phyloP scores from a whole-genome alignment of 2,888 invertebrate genomes.

The Sphaeridia pumilis region DNA sequence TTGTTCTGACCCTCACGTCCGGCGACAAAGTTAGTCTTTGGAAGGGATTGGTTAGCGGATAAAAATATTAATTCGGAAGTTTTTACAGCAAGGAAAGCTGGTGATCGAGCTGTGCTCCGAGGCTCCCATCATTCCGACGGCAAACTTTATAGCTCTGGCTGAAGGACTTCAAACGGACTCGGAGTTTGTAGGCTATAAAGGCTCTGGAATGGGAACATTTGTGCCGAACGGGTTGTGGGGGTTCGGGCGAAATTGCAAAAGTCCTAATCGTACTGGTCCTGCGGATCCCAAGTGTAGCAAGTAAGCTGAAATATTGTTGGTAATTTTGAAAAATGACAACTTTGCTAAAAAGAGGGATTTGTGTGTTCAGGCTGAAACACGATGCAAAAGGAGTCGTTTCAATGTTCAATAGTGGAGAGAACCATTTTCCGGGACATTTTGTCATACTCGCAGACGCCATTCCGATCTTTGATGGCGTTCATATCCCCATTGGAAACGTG shows the following conservation, averaged over 20 bases:
- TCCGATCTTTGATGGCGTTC: constrained; percentile 8
- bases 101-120: no score
- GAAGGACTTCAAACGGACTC: no score
- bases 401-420: constrained; percentile 10
- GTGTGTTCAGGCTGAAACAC: constrained; percentile 15
- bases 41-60: constrained; percentile 2
- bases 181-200: no score
- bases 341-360: no score
- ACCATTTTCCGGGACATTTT: constrained; percentile 8
- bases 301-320: not conserved
- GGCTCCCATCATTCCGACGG: no score
- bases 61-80: not conserved
- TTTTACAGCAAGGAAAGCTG: no score
- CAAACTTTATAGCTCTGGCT: no score
- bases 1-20: constrained; percentile 1
- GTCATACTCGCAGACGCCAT: constrained; percentile 12
- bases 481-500: constrained; percentile 18
- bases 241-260: no score
- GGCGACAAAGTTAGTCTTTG: constrained; percentile 5
- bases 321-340: no score
- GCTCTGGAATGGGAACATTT: no score
- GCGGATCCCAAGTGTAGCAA: no score
- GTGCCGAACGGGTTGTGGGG: constrained; percentile 2
- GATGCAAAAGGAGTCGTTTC: constrained; percentile 11
- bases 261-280: no score